Evolutionary conservation across 2,113 vertebrate genomes (phyloP).

Genomic region (Corythornis vintsioides): DNA sequence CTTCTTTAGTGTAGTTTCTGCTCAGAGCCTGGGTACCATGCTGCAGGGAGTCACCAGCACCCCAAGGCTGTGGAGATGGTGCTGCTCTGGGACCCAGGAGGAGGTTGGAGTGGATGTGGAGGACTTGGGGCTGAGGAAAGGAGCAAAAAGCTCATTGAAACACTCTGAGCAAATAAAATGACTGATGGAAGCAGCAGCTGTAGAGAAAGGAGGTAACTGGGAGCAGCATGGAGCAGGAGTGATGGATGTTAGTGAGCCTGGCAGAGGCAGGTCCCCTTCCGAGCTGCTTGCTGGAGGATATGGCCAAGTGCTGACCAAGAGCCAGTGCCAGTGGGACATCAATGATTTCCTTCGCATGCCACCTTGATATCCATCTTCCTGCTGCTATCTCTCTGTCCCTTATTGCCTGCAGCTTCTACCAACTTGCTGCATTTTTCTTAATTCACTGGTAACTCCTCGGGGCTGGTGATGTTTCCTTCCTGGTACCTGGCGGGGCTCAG

Average conservation of each 20-base stretch:
- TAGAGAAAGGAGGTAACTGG: fast-evolving
- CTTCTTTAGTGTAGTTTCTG: neutral
- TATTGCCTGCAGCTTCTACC: neutral
- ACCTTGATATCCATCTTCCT: neutral
- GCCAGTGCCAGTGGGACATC: neutral
- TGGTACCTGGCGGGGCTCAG: neutral
- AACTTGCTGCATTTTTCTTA: neutral
- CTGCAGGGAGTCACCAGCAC: neutral
- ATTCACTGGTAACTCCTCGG: fast-evolving
- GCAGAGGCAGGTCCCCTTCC: neutral
- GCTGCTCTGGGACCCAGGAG: neutral
- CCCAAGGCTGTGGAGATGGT: fast-evolving
- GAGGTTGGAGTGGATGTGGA: fast-evolving
- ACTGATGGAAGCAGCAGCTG: fast-evolving
- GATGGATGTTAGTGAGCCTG: neutral
- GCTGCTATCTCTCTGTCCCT: neutral
- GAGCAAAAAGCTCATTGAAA: neutral
- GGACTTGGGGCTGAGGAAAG: neutral
- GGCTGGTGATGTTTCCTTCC: neutral
- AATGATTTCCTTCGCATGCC: neutral
- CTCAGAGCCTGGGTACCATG: neutral
- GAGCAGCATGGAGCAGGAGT: neutral
- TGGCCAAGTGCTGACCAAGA: fast-evolving
- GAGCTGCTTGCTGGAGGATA: neutral
- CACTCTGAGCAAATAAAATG: neutral